Percentiles rank a stretch among this genome's conserved stretches.
Evolutionary conservation across 2,888 invertebrate genomes (phyloP).

Genomic region (Cephus spinipes): DNA sequence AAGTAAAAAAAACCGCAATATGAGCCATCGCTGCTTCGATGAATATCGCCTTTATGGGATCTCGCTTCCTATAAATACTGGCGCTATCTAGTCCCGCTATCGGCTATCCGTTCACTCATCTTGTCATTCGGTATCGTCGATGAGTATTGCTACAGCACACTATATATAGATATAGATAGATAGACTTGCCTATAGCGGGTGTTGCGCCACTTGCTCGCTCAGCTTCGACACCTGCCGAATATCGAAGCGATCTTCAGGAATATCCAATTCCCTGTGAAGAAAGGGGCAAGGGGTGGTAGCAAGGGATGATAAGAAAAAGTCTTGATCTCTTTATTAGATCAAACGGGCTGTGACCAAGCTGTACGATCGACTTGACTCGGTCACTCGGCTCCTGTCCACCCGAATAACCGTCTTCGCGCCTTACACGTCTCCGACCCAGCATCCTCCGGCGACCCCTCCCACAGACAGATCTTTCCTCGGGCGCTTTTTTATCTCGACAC

Average conservation of each 20-base stretch:
- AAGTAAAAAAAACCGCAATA: conserved; percentile 25
- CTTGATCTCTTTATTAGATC: conserved; percentile 55
- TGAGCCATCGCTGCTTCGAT: conserved; percentile 15
- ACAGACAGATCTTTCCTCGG: background rate
- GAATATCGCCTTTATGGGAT: conserved; percentile 1
- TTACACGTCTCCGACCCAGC: background rate
- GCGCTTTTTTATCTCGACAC: conserved; percentile 14
- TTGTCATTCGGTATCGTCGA: too few species aligned
- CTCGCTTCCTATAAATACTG: conserved; percentile 18
- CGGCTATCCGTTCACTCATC: conserved; percentile 3
- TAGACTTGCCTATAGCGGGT: too few species aligned
- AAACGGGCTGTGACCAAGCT: conserved; percentile 59
- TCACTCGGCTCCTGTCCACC: conserved; percentile 58
- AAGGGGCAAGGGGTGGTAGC: too few species aligned
- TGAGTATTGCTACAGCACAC: too few species aligned
- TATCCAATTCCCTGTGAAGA: too few species aligned
- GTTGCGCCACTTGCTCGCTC: too few species aligned
- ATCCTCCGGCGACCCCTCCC: background rate
- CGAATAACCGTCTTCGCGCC: conserved; percentile 52
- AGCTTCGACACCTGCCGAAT: background rate
- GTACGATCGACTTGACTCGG: conserved; percentile 59
- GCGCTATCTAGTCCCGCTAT: conserved; percentile 10
- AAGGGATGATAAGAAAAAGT: conserved; percentile 20
- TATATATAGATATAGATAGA: too few species aligned
- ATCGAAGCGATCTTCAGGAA: too few species aligned